These are phyloP conservation scores for Callosobruchus maculatus DNA, from an alignment of 2,888 invertebrate species.

Conservation along the genomic window DNA sequence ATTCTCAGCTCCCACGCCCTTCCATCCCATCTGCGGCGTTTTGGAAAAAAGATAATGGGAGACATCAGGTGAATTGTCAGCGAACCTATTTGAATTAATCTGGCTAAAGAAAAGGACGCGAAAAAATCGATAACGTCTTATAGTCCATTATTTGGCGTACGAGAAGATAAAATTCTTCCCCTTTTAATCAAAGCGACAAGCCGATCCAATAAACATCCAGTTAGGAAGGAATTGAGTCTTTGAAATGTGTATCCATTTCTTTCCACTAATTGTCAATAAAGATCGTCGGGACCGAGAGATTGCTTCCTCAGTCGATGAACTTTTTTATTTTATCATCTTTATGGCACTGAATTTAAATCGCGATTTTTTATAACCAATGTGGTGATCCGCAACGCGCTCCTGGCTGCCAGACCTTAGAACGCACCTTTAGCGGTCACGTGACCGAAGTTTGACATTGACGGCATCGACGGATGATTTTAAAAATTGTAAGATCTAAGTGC, in stretches of 20 bases:
- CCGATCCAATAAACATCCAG: constrained; percentile 40
- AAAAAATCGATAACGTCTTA: constrained; percentile 1
- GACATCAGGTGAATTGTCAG: not conserved
- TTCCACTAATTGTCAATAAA: constrained; percentile 34
- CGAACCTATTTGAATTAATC: not conserved
- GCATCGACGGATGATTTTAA: too few species aligned
- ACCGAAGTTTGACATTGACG: too few species aligned
- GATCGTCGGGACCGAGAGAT: constrained; percentile 15
- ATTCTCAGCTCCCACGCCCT: not conserved
- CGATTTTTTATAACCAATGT: not conserved
- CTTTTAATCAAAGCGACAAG: constrained; percentile 40
- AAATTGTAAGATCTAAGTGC: too few species aligned
- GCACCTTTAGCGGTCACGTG: too few species aligned
- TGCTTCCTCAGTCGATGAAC: constrained; percentile 4
- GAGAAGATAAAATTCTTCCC: constrained; percentile 35
- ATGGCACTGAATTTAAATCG: not conserved
- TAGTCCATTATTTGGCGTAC: constrained; percentile 26
- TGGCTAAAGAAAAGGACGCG: not conserved
- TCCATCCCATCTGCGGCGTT: not conserved
- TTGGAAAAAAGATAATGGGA: not conserved
- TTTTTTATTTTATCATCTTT: not conserved
- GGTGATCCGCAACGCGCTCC: too few species aligned
- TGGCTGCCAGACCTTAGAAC: too few species aligned
- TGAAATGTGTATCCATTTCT: constrained; percentile 33
- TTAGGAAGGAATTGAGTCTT: constrained; percentile 37